Evolutionary conservation across 2,797 vertebrate species (phyloP), one percentile per base, ranked within the genome.

Genomic region (Numenius phaeopus): DNA sequence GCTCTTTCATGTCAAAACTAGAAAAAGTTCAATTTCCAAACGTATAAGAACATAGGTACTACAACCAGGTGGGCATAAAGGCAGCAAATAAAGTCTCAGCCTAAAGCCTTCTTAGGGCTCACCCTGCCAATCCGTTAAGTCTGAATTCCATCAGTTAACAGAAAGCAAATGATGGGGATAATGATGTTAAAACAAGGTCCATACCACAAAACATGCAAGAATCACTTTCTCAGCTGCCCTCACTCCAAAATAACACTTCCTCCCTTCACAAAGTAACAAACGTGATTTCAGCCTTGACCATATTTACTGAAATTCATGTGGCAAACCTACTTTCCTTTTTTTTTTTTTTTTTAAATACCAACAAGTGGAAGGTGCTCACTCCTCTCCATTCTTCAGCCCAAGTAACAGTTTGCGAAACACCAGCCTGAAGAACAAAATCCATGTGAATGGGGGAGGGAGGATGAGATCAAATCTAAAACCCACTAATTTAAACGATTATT

Each of bases 341-440:
- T 27, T 55, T 58, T 58, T 83, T 52, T 57, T 54, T 62, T 54
- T 62, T 23, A 18, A 85, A 54, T 7, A 49, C 3, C 29, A 77
- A 16, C 15, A 54, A 32, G 11, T 0, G 0, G 89, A 58, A 71
- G 20, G 21, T 23, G 4, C 19, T 0, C 0, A 49, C 17, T 44
- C 5, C 37, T 71, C 37, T 50, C 47, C 29, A 11, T 65, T 34
- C 76, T 64, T 34, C 84, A 81, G 47, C 26, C 59, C 40, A 27
- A 24, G 3, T 8, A 59, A n/a, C 9, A 72, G 52, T 64, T 64
- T 14, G 16, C 14, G 2, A 17, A 89, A 58, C 27, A 72, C 5
- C 42, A 79, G 32, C 20, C 15, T 14, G 7, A 89, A 71, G 64
- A 82, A 82, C 10, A 37, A 87, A 92, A 89, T 42, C n/a, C 59